Base-by-base conservation (phyloP, 2,113 vertebrate species). In the Rhizomys pruinosus region DNA sequence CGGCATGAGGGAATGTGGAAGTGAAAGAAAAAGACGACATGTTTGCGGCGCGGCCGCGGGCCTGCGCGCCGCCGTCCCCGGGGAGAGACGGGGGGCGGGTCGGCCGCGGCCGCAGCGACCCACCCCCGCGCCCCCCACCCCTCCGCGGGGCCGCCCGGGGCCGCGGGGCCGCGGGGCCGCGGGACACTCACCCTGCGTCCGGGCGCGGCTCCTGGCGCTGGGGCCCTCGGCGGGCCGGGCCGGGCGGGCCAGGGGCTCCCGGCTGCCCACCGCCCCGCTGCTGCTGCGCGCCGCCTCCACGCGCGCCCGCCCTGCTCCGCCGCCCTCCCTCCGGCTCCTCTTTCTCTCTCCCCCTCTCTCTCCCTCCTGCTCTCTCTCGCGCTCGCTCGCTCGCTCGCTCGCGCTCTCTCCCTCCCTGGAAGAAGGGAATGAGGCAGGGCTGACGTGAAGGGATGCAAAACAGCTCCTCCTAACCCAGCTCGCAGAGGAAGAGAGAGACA, bases 341-440 rank as follows among this genome's bases (percentile, higher is more conserved):
- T 93, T 86, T 92, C 97, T 78, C 93, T 34, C 90, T 29, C 79
- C 23, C 89, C 27, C 85, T 9, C 74, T 2, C 63, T 22, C 88
- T 6, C 73, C 61, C 80, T 16, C 82, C n/a, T 71, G 63, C 19
- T 73, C 69, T 25, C 89, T 27, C 77, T 16, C 95, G 20, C 68
- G 8, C 55, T 12, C 80, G 34, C 89, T 20, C 91, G 64, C 93
- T 61, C 92, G 1, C 84, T 57, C 80, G 19, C 91, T 87, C 94
- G 68, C 93, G 74, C 95, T 71, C 94, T 95, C 95, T 96, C 97
- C 94, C 96, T 96, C 97, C 96, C 96, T 98, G 98, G 98, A 98
- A 98, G 98, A 98, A 98, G 98, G 98, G 98, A 98, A 96, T 95
- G 98, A 98, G 98, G 98, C 98, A 98, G 98, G 96, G 98, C 98